Conservation (phyloP, 2,888 invertebrate genomes). For the Smittia aterrima region DNA sequence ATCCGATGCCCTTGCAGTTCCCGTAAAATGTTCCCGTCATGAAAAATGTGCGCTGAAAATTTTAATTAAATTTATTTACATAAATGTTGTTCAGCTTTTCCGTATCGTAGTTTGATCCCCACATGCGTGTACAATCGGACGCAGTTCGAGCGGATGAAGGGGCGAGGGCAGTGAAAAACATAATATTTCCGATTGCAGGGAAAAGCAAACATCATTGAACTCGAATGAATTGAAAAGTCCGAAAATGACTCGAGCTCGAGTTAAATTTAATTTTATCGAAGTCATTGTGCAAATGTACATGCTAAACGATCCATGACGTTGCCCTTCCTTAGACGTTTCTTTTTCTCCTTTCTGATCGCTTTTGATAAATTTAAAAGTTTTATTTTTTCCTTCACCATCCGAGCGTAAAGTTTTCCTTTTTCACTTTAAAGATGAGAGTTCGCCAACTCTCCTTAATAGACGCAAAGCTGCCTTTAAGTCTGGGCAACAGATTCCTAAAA, state of each 20-base stretch:
- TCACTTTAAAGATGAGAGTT: neutral
- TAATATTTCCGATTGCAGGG: neutral
- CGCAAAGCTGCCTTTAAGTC: slow-evolving; percentile 25
- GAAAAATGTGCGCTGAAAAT: slow-evolving; percentile 12
- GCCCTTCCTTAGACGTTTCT: slow-evolving; percentile 1
- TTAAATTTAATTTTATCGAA: slow-evolving; percentile 34
- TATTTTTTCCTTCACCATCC: neutral
- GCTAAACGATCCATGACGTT: slow-evolving; percentile 36
- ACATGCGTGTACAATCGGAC: neutral
- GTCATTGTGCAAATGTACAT: slow-evolving; percentile 22
- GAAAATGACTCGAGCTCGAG: slow-evolving; percentile 16
- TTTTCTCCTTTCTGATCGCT: neutral
- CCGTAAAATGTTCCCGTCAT: neutral
- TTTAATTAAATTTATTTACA: slow-evolving; percentile 32
- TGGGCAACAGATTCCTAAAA: slow-evolving; percentile 24
- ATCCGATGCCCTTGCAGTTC: neutral
- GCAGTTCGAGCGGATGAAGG: neutral
- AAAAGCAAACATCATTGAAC: slow-evolving; percentile 14
- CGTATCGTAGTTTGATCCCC: neutral
- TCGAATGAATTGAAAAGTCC: neutral
- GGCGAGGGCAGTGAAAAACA: neutral
- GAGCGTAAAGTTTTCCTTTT: neutral
- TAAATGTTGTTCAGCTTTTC: slow-evolving; percentile 12
- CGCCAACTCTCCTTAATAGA: neutral
- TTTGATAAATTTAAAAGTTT: slow-evolving; percentile 1